Evolutionary conservation across 2,888 invertebrate species (phyloP).

Genomic region (Oxycera nigricornis): DNA sequence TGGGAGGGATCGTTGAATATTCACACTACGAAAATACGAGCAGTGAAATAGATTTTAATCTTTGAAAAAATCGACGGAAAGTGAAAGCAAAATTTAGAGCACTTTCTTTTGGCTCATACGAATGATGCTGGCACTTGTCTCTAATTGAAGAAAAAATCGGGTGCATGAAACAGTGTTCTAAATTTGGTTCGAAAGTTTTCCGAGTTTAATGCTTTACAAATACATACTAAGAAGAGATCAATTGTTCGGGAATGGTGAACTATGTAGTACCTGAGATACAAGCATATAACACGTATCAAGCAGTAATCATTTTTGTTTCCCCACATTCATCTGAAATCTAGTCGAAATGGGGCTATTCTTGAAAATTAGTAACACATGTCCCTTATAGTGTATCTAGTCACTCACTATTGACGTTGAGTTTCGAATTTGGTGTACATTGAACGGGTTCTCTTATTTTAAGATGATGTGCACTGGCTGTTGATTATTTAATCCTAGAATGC

Average conservation of each 20-base stretch:
- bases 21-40: too few species aligned
- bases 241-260: not conserved
- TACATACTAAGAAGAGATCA: not conserved
- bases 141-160: constrained; percentile 1
- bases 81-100: not conserved
- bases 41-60: too few species aligned
- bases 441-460: not conserved
- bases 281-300: not conserved
- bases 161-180: constrained; percentile 30
- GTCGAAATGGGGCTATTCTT: too few species aligned
- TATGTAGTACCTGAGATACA: not conserved
- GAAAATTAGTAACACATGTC: too few species aligned
- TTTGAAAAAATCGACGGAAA: not conserved
- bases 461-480: not conserved
- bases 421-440: too few species aligned
- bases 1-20: too few species aligned
- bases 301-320: not conserved
- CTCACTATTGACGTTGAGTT: not conserved
- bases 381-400: not conserved
- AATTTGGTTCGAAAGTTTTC: constrained; percentile 31
- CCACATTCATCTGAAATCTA: too few species aligned
- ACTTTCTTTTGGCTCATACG: not conserved
- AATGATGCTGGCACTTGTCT: not conserved
- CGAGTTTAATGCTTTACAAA: constrained; percentile 1
- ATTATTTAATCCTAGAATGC: not conserved